These are phyloP conservation scores for Plagodis dolabraria DNA, from an alignment of 2,888 invertebrate species.

Conservation along the genomic window DNA sequence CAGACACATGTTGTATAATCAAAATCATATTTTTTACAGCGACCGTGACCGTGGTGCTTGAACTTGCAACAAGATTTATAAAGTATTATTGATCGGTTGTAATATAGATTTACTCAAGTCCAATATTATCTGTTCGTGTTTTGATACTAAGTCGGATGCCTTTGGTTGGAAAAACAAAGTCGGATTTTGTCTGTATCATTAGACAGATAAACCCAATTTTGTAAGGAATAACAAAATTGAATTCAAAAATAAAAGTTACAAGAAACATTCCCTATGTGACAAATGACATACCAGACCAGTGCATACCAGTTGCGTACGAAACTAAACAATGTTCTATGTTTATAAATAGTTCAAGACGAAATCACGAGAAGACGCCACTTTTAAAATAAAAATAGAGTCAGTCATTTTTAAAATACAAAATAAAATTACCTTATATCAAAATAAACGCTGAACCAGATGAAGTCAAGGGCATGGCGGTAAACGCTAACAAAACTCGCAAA, in stretches of 20 bases:
- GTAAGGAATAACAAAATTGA: neutral
- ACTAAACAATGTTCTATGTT: constrained; percentile 21
- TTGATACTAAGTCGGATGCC: too few relatives aligned
- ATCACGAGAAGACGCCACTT: constrained; percentile 16
- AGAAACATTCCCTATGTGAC: constrained; percentile 26
- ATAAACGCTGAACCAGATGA: constrained; percentile 33
- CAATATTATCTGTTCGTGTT: neutral
- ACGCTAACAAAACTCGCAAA: constrained; percentile 22
- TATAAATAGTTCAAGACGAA: constrained; percentile 22
- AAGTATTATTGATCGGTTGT: neutral
- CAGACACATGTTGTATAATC: constrained; percentile 60
- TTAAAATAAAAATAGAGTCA: constrained; percentile 20
- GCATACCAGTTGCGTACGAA: constrained; percentile 19
- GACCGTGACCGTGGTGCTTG: constrained; percentile 65
- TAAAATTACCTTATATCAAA: constrained; percentile 25
- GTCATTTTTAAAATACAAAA: constrained; percentile 4
- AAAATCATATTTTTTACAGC: constrained; percentile 43
- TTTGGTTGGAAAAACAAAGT: neutral
- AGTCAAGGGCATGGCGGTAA: constrained; percentile 40
- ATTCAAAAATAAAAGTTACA: constrained; percentile 27
- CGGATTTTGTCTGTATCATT: neutral
- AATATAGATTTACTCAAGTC: constrained; percentile 3
- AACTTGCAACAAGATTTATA: constrained; percentile 39
- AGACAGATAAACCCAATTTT: neutral
- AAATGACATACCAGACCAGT: constrained; percentile 14